Base-by-base conservation (phyloP, 37 sponge, comb jelly and placozoan genomes). In the Halichondria panicea region DNA sequence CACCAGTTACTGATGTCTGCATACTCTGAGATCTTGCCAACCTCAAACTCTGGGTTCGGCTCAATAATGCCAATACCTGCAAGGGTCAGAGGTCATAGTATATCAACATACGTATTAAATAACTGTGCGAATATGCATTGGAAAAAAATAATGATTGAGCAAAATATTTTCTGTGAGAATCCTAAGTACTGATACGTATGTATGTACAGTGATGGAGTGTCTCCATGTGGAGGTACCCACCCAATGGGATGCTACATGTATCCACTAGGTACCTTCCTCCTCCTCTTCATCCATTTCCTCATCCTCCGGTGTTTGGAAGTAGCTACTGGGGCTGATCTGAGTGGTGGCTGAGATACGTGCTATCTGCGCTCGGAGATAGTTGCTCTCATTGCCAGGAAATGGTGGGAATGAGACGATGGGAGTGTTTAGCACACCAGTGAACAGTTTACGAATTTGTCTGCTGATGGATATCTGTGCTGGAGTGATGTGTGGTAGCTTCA, bases 311-410 rank as follows among this genome's bases (percentile, higher is more conserved):
- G 87, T 73, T 55, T 69, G 56, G 62, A 60, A 98, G 82, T 90
- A 98, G 59, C 84, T 85, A 13, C 66, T 55, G 15, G 99, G 99
- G 48, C 93, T 92, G 75, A 98, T 87, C 21, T 93, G 93, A 19
- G 93, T 93, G 61, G 85, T 88, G 38, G 93, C 93, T 72, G 96
- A 82, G 44, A 98, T 98, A 9, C 99, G 91, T 12, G 89, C 94
- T 31, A 98, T 93, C 76, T 98, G 99, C n/a, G 95, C 95, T 60
- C 96, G 76, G 48, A 98, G 71, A 63, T 93, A 95, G 87, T 98
- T 84, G 33, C 56, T 74, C 79, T 98, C 99, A 0, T 78, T 86
- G 5, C 99, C 99, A 35, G 99, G 99, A 53, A 95, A 98, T 15
- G 95, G 95, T 22, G 99, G 99, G 73, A 80, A 95, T 57, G 76